Evolutionary conservation across 2,797 vertebrate species (phyloP).

Genomic region (Sebastes aleutianus): DNA sequence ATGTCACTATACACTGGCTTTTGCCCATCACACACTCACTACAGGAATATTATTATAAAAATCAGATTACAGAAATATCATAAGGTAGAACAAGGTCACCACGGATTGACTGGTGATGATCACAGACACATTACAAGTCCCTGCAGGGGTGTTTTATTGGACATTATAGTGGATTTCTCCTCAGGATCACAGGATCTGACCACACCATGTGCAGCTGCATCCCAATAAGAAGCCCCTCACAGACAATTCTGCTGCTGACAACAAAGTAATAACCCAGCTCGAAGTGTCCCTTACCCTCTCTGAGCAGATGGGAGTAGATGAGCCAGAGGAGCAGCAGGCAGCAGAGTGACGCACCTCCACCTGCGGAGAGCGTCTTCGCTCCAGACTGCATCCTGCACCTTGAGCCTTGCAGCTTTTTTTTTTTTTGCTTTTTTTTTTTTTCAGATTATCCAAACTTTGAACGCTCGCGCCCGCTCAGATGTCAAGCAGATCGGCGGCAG

Average conservation of each 20-base stretch:
- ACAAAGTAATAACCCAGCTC: conserved; percentile 46
- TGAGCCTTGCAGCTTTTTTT: conserved; percentile 3
- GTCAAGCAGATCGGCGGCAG: conserved; percentile 52
- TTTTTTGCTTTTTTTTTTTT: neutral
- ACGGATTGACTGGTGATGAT: conserved; percentile 7
- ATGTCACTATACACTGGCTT: neutral
- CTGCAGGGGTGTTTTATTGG: conserved; percentile 10
- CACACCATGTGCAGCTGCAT: conserved; percentile 54
- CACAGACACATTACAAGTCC: neutral
- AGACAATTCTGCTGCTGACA: conserved; percentile 39
- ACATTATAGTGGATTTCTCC: neutral
- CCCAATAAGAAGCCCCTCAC: conserved; percentile 24
- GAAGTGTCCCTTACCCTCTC: conserved; percentile 83
- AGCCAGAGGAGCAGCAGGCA: conserved; percentile 88
- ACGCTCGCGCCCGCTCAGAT: conserved; percentile 54
- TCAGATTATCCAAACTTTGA: conserved; percentile 73
- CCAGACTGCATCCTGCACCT: conserved; percentile 85
- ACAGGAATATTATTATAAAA: neutral
- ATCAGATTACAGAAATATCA: conserved; percentile 8
- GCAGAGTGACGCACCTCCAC: conserved; percentile 87
- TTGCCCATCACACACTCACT: neutral
- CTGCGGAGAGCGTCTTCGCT: conserved; percentile 84
- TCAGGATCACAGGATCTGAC: conserved; percentile 16
- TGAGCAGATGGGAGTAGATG: conserved; percentile 86
- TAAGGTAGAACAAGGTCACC: conserved; percentile 43